Conservation (phyloP, 2,888 invertebrate genomes). For the Teleiodes luculella region DNA sequence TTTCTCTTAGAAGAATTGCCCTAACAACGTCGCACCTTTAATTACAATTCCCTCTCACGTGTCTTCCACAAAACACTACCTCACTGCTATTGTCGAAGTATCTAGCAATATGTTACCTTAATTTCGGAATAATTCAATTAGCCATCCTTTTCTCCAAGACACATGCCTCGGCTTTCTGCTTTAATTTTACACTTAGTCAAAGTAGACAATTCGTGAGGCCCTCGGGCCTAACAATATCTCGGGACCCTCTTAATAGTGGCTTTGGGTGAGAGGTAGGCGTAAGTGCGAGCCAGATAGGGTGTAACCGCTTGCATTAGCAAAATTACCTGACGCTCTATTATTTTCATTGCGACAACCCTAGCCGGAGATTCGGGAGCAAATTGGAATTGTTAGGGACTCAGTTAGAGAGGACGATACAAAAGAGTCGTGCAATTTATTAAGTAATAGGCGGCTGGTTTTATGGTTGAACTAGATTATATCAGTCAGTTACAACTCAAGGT, state of each 20-base stretch:
- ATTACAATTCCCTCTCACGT: background rate
- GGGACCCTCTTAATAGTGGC: slow-evolving; percentile 71
- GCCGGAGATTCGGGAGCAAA: slow-evolving; percentile 42
- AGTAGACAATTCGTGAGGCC: slow-evolving; percentile 60
- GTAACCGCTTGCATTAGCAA: slow-evolving; percentile 77
- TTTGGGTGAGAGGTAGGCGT: slow-evolving; percentile 54
- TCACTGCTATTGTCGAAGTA: background rate
- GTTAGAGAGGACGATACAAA: background rate
- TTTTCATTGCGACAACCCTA: slow-evolving; percentile 71
- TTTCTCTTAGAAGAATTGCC: no score
- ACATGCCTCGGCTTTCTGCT: slow-evolving; percentile 23
- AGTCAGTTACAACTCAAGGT: background rate
- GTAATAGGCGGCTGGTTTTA: background rate
- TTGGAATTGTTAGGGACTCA: slow-evolving; percentile 27
- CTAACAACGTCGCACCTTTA: background rate
- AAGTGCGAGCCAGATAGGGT: slow-evolving; percentile 72
- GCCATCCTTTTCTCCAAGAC: slow-evolving; percentile 25
- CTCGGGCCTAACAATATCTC: slow-evolving; percentile 40
- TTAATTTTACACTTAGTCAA: slow-evolving; percentile 64
- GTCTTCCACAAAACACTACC: background rate
- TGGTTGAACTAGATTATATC: background rate
- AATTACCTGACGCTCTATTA: slow-evolving; percentile 76
- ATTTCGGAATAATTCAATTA: slow-evolving; percentile 14
- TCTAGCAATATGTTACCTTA: slow-evolving; percentile 1
- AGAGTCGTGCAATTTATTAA: background rate